These are phyloP conservation scores for Rachycentron canadum DNA, from an alignment of 2,797 vertebrate species.

Conservation along the genomic window DNA sequence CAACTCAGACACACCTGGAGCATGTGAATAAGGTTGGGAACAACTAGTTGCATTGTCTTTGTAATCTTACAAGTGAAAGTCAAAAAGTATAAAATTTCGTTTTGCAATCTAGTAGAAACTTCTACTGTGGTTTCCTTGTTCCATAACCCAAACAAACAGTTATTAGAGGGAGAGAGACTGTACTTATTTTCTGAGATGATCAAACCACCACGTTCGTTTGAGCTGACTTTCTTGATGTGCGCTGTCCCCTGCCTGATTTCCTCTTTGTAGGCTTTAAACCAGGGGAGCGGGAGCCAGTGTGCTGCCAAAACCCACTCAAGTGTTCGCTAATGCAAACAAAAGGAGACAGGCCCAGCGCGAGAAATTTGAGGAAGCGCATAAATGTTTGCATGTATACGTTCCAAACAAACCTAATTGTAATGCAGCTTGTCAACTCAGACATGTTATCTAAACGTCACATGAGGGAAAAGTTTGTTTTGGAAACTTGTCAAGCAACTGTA, in stretches of 20 bases:
- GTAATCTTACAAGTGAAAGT: too few species aligned
- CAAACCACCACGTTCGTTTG: constrained; percentile 27
- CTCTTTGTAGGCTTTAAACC: constrained; percentile 39
- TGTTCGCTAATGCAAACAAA: constrained; percentile 59
- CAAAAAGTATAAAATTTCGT: background rate
- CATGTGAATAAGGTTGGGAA: background rate
- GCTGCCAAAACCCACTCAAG: constrained; percentile 60
- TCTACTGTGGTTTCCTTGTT: too few species aligned
- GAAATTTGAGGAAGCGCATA: constrained; percentile 59
- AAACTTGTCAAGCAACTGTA: constrained; percentile 47
- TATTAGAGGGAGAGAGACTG: background rate
- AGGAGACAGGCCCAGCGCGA: constrained; percentile 28
- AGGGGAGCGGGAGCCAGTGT: constrained; percentile 16
- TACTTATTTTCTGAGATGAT: constrained; percentile 18
- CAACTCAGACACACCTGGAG: too few species aligned
- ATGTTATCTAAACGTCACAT: constrained; percentile 61
- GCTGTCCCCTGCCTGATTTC: constrained; percentile 24
- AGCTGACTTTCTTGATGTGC: constrained; percentile 23
- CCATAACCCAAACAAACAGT: too few species aligned
- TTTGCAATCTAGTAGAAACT: constrained; percentile 1
- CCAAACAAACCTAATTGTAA: constrained; percentile 67
- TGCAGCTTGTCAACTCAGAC: constrained; percentile 55
- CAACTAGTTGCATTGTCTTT: background rate
- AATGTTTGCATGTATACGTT: constrained; percentile 68
- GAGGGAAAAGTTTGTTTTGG: constrained; percentile 60